Conservation (phyloP, 2,888 invertebrate species). For the Morpho deidamia region DNA sequence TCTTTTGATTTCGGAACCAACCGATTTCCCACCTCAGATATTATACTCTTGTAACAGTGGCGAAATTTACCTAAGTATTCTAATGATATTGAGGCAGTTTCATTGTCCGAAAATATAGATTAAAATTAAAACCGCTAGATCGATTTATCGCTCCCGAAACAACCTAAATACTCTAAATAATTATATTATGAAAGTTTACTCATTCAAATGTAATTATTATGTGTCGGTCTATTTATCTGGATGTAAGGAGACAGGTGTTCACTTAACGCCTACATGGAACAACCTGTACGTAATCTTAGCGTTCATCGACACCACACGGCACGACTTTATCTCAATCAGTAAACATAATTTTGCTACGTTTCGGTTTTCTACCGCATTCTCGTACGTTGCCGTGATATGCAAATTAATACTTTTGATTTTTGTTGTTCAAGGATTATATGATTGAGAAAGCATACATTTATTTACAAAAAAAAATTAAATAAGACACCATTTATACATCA, state of each 20-base stretch:
- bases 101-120: no score
- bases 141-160: no score
- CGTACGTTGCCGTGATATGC: slow-evolving; percentile 9
- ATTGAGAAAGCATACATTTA: no score
- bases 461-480: no score
- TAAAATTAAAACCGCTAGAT: no score
- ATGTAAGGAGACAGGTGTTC: slow-evolving; percentile 37
- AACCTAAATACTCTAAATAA: no score
- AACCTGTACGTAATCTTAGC: slow-evolving; percentile 36
- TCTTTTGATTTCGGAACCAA: no score
- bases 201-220: not conserved
- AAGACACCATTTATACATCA: no score
- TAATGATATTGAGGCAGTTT: no score
- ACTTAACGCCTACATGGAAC: slow-evolving; percentile 26
- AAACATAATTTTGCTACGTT: slow-evolving; percentile 29
- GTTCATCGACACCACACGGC: slow-evolving; percentile 33
- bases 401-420: not conserved
- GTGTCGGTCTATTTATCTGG: slow-evolving; percentile 15
- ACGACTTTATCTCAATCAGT: slow-evolving; percentile 20
- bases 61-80: no score
- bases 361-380: slow-evolving; percentile 31
- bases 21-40: no score
- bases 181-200: not conserved
- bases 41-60: no score
- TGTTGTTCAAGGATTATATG: not conserved